These are phyloP conservation scores for Sitophilus oryzae DNA, from an alignment of 1,140 invertebrate genomes.

Conservation along the genomic window DNA sequence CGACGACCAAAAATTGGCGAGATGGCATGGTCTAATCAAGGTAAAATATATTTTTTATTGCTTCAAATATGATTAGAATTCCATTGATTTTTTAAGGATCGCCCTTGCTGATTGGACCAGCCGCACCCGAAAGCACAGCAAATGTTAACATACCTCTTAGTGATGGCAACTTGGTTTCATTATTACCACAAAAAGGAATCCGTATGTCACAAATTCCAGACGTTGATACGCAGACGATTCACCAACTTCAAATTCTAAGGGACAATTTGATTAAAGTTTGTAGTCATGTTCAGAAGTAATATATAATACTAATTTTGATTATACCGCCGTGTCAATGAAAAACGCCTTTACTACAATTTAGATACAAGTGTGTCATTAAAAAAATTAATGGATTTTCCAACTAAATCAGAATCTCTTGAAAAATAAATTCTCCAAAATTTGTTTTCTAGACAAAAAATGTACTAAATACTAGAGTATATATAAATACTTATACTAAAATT, in stretches of 20 bases:
- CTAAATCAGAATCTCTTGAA: too few species aligned
- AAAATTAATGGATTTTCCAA: too few species aligned
- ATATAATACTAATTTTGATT: too few species aligned
- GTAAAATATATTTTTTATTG: conserved; percentile 43
- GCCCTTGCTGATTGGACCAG: conserved; percentile 50
- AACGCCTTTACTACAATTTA: too few species aligned
- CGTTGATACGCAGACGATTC: conserved; percentile 48
- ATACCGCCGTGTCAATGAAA: too few species aligned
- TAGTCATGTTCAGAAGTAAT: not conserved
- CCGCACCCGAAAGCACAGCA: conserved; percentile 46
- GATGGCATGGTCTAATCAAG: conserved; percentile 60
- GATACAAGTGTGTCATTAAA: too few species aligned
- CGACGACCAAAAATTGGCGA: conserved; percentile 57
- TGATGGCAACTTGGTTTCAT: conserved; percentile 55
- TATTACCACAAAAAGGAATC: conserved; percentile 50
- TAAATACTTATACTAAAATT: too few species aligned
- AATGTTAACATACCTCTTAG: conserved; percentile 58
- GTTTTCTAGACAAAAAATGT: too few species aligned
- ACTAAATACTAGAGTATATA: too few species aligned
- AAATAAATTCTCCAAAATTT: too few species aligned
- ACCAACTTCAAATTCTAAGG: conserved; percentile 51
- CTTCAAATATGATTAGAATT: not conserved
- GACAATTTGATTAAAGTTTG: conserved; percentile 52
- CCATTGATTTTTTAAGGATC: conserved; percentile 29
- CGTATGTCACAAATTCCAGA: conserved; percentile 50